phyloP scores from a whole-genome alignment of 2,888 invertebrate genomes.

The Orchestes rusci region DNA sequence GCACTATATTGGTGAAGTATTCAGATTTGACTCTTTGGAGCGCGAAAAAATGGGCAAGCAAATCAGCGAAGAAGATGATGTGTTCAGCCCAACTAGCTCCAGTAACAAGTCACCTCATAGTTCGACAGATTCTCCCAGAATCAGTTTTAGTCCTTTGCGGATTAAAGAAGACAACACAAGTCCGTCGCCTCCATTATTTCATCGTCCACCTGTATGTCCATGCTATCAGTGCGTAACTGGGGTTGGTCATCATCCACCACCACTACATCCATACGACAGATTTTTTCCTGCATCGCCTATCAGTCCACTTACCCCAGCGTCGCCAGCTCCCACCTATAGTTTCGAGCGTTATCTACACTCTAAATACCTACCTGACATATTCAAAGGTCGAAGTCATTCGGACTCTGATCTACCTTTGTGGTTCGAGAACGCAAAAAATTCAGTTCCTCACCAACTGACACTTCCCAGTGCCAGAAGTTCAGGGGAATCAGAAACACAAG shows the following conservation, averaged over 20 bases:
- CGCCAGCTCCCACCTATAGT: slow-evolving; percentile 51
- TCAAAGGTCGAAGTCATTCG: slow-evolving; percentile 56
- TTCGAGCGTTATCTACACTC: slow-evolving; percentile 58
- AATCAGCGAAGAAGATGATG: slow-evolving; percentile 50
- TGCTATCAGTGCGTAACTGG: slow-evolving; percentile 43
- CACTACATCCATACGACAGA: slow-evolving; percentile 44
- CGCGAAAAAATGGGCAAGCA: slow-evolving; percentile 31
- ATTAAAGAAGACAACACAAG: slow-evolving; percentile 48
- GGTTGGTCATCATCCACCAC: slow-evolving; percentile 39
- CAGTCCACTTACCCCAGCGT: slow-evolving; percentile 50
- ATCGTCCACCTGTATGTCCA: slow-evolving; percentile 37
- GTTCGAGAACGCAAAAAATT: slow-evolving; percentile 42
- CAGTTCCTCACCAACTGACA: slow-evolving; percentile 39
- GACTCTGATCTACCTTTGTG: slow-evolving; percentile 57
- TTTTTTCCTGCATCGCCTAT: slow-evolving; percentile 52
- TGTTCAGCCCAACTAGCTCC: slow-evolving; percentile 52
- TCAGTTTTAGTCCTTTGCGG: slow-evolving; percentile 51
- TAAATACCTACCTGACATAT: slow-evolving; percentile 57
- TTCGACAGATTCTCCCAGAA: slow-evolving; percentile 48
- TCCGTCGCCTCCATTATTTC: slow-evolving; percentile 38
- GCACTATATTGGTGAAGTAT: slow-evolving; percentile 44
- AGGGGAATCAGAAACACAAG: slow-evolving; percentile 55
- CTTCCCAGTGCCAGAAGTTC: slow-evolving; percentile 42
- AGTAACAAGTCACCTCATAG: slow-evolving; percentile 51
- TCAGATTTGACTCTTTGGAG: slow-evolving; percentile 47